Evolutionary conservation across 2,113 vertebrate genomes (phyloP).

Genomic region (Melanotaenia duboulayi): DNA sequence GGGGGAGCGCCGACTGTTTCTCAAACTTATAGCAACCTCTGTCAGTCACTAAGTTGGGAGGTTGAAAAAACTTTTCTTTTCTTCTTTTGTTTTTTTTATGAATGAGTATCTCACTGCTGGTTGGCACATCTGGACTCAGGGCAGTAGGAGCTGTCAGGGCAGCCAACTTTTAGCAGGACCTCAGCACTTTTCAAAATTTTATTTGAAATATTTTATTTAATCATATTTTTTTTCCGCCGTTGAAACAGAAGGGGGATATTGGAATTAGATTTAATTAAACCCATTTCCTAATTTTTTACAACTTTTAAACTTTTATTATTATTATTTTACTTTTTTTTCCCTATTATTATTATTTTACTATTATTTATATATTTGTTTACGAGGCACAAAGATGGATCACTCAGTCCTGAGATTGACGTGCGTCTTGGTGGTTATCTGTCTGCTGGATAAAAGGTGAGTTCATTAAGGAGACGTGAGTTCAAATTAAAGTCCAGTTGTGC

Average conservation of each 20-base stretch:
- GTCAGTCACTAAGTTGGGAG: slow-evolving; percentile 50
- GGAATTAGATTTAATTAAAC: slow-evolving; percentile 44
- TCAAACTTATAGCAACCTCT: slow-evolving; percentile 46
- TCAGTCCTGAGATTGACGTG: slow-evolving; percentile 69
- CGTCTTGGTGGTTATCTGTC: slow-evolving; percentile 67
- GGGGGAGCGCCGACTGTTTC: slow-evolving; percentile 24
- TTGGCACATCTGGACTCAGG: slow-evolving; percentile 69
- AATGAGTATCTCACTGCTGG: slow-evolving; percentile 70
- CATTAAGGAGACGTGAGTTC: neutral
- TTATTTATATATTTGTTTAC: slow-evolving; percentile 20
- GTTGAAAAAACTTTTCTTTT: slow-evolving; percentile 43
- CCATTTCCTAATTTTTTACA: slow-evolving; percentile 7
- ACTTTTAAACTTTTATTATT: no score
- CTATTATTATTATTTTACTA: neutral
- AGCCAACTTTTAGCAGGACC: slow-evolving; percentile 41
- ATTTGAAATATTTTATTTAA: neutral
- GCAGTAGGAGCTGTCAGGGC: slow-evolving; percentile 55
- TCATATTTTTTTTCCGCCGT: neutral
- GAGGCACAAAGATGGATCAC: slow-evolving; percentile 73
- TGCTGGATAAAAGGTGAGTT: slow-evolving; percentile 81
- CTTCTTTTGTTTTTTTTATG: slow-evolving; percentile 60
- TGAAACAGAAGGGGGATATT: slow-evolving; percentile 47
- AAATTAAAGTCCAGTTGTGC: neutral
- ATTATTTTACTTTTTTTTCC: neutral
- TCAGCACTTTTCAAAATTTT: neutral